Percentiles rank a stretch among this genome's conserved stretches.
These are phyloP conservation scores for Brachypodius melanocephalos DNA, from an alignment of 2,113 vertebrate genomes.

Conservation along the genomic window DNA sequence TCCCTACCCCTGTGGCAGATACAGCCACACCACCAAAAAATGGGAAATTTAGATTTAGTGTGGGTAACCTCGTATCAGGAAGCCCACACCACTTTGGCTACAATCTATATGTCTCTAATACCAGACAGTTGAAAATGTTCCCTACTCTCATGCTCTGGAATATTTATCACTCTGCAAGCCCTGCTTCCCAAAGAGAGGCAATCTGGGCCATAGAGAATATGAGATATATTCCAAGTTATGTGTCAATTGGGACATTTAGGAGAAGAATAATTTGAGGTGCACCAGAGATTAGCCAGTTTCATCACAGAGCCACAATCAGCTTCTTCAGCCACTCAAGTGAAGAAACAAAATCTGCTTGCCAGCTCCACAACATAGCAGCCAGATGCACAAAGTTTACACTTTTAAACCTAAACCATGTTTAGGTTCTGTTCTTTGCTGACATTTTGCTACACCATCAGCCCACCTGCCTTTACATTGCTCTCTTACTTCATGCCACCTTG, in stretches of 20 bases:
- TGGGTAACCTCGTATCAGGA: not conserved
- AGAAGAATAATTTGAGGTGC: not conserved
- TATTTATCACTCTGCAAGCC: not conserved
- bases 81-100: not conserved
- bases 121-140: not conserved
- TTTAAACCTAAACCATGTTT: not conserved
- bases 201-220: not conserved
- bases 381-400: not conserved
- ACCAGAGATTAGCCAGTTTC: not conserved
- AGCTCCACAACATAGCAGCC: not conserved
- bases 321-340: not conserved
- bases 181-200: not conserved
- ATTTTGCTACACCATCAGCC: not conserved
- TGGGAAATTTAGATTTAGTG: not conserved
- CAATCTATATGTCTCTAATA: not conserved
- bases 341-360: not conserved
- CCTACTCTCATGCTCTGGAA: not conserved
- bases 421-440: not conserved
- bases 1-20: not conserved
- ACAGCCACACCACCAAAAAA: not conserved
- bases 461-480: not conserved
- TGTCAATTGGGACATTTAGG: not conserved
- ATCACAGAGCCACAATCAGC: not conserved
- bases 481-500: not conserved
- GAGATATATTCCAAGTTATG: not conserved